Percentiles rank a stretch among this genome's conserved stretches.
phyloP scores from a whole-genome alignment of 2,113 vertebrate genomes.

The Hystrix cristata region DNA sequence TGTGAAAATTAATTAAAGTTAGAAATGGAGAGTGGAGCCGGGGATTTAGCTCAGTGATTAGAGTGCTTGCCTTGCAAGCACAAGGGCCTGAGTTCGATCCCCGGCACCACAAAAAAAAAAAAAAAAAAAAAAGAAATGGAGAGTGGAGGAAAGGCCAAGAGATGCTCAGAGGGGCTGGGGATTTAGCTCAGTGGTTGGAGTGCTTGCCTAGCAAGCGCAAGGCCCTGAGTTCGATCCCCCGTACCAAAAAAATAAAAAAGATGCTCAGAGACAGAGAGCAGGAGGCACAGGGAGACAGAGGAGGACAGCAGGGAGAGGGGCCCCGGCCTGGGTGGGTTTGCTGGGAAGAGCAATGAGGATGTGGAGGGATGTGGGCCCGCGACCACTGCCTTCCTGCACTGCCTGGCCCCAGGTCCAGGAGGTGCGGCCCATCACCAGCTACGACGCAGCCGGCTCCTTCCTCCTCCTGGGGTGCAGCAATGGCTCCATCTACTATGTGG shows the following conservation, averaged over 20 bases:
- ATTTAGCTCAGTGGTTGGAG: too few relatives aligned
- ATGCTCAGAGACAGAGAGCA: not conserved
- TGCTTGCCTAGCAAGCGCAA: too few relatives aligned
- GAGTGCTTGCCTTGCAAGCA: too few relatives aligned
- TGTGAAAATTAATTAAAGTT: not conserved
- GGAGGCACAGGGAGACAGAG: not conserved
- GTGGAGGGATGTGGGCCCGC: not conserved
- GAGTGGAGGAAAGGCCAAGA: not conserved
- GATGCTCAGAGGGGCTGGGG: too few relatives aligned
- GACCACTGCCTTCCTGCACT: too few relatives aligned
- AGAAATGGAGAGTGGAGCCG: not conserved
- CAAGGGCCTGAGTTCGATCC: too few relatives aligned
- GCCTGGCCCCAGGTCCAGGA: conserved; percentile 92
- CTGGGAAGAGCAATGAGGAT: rapidly evolving
- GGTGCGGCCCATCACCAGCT: conserved; percentile 96
- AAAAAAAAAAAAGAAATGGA: not conserved
- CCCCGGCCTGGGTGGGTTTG: not conserved
- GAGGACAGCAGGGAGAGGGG: too few relatives aligned
- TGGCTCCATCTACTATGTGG: conserved; percentile 96
- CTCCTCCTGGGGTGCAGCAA: conserved; percentile 96
- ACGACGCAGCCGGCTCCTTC: conserved; percentile 95
- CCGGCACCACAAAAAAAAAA: too few relatives aligned
- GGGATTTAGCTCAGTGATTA: too few relatives aligned
- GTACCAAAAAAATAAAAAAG: not conserved
- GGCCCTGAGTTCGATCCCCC: too few relatives aligned